These are phyloP conservation scores for Theocolax elegans DNA, from an alignment of 1,140 invertebrate species.

Conservation along the genomic window DNA sequence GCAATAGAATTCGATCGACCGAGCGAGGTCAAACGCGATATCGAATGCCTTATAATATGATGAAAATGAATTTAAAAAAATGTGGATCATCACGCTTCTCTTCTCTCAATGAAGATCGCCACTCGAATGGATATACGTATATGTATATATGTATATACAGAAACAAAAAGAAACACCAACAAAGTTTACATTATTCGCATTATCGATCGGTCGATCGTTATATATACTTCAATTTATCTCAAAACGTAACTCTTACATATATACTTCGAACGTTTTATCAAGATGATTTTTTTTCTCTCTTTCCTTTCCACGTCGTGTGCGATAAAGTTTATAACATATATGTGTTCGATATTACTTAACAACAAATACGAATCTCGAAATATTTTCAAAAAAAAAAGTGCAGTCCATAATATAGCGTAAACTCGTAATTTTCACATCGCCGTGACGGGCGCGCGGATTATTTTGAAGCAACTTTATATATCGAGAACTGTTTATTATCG, in stretches of 20 bases:
- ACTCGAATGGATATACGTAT: not conserved
- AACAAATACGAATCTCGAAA: too few relatives aligned
- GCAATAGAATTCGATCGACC: not conserved
- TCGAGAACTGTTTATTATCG: conserved; percentile 57
- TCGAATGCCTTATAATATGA: not conserved
- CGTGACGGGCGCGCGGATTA: conserved; percentile 41
- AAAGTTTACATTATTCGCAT: conserved; percentile 17
- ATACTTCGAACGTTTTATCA: too few relatives aligned
- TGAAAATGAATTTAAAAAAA: conserved; percentile 3
- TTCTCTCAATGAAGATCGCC: not conserved
- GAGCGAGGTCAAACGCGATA: conserved; percentile 27
- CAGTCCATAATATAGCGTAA: too few relatives aligned
- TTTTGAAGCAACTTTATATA: conserved; percentile 59
- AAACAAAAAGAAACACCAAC: not conserved
- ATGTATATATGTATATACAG: too few relatives aligned
- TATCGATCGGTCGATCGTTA: not conserved
- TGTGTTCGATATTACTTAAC: too few relatives aligned
- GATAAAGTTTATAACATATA: too few relatives aligned
- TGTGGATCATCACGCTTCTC: not conserved
- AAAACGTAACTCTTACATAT: too few relatives aligned
- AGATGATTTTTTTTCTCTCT: too few relatives aligned
- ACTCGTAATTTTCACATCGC: too few relatives aligned
- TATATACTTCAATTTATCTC: not conserved
- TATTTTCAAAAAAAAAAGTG: too few relatives aligned
- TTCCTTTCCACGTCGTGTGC: too few relatives aligned